Conservation (phyloP, 2,888 invertebrate species). For the Lasius platythorax region DNA sequence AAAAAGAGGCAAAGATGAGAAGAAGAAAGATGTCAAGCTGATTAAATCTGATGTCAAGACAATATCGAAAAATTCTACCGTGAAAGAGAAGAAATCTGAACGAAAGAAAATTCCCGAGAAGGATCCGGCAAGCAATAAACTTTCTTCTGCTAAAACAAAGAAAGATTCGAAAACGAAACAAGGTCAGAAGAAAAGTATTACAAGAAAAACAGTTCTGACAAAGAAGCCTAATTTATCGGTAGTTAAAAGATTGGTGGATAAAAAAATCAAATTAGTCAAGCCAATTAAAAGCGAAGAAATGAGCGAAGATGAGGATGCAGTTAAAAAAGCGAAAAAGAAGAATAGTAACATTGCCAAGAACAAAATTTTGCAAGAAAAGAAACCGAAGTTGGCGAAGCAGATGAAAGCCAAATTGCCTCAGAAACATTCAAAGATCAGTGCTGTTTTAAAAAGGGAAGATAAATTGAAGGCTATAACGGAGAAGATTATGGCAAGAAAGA, state of each 20-base stretch:
- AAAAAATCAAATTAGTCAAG: constrained; percentile 83
- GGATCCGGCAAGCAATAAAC: constrained; percentile 68
- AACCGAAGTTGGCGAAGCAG: constrained; percentile 81
- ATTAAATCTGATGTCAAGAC: constrained; percentile 80
- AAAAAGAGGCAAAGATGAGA: constrained; percentile 80
- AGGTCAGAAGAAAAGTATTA: constrained; percentile 76
- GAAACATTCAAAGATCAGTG: constrained; percentile 78
- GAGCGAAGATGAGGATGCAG: constrained; percentile 68
- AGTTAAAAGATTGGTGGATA: constrained; percentile 82
- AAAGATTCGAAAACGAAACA: constrained; percentile 79
- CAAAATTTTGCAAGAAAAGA: constrained; percentile 79
- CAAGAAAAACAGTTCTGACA: constrained; percentile 79
- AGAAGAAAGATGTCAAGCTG: constrained; percentile 80
- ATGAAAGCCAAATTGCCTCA: constrained; percentile 80
- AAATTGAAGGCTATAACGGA: constrained; percentile 80
- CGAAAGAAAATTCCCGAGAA: constrained; percentile 81
- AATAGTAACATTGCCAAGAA: constrained; percentile 75
- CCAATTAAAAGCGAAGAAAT: constrained; percentile 73
- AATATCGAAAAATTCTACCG: constrained; percentile 74
- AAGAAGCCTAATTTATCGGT: constrained; percentile 80
- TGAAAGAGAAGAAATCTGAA: constrained; percentile 82
- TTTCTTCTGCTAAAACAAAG: constrained; percentile 68
- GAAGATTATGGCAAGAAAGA: constrained; percentile 79
- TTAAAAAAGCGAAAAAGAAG: constrained; percentile 77
- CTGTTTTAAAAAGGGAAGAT: constrained; percentile 78